Evolutionary conservation across 2,113 vertebrate genomes (phyloP).

Genomic region (Peromyscus polionotus): DNA sequence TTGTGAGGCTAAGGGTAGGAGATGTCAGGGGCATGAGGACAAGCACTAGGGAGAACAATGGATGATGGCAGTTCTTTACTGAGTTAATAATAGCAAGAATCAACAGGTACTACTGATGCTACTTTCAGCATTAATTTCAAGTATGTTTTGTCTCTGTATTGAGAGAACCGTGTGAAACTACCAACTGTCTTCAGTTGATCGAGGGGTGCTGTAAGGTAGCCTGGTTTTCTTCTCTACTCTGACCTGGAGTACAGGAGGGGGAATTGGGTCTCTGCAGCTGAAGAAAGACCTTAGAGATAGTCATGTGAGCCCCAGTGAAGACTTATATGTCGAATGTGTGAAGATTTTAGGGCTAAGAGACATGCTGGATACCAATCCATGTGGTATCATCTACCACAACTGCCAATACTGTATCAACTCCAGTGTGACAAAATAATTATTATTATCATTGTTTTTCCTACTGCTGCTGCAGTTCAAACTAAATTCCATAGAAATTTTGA

Average conservation of each 20-base stretch:
- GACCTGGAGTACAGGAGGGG: not conserved
- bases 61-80: not conserved
- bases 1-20: not conserved
- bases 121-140: not conserved
- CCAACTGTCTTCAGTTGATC: not conserved
- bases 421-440: not conserved
- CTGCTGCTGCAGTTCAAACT: not conserved
- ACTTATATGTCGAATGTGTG: not conserved
- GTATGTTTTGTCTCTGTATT: not conserved
- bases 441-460: not conserved
- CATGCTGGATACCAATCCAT: not conserved
- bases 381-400: not conserved
- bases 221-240: not conserved
- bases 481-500: not conserved
- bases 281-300: not conserved
- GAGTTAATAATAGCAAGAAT: not conserved
- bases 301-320: not conserved
- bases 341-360: not conserved
- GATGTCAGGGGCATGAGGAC: not conserved
- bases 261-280: not conserved
- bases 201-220: not conserved
- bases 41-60: not conserved
- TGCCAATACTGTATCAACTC: not conserved
- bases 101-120: rapidly evolving
- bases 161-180: not conserved